Evolutionary conservation across 2,888 invertebrate species (phyloP).

Genomic region (Agriopis leucophaearia): DNA sequence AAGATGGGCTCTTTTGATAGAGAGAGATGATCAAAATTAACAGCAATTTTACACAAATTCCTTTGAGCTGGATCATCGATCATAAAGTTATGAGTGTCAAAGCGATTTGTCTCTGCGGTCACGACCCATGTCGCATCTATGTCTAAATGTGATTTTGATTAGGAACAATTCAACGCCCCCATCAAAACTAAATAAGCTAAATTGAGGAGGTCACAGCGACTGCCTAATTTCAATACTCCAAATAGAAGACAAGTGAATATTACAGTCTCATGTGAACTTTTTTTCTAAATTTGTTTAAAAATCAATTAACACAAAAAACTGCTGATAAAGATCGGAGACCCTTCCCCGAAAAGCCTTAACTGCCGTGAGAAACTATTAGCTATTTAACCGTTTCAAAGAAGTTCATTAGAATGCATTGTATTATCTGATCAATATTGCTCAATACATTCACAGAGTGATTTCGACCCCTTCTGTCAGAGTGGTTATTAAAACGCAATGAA

Average conservation of each 20-base stretch:
- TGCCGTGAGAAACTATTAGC: slow-evolving; percentile 66
- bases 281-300: slow-evolving; percentile 18
- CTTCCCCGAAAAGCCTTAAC: slow-evolving; percentile 56
- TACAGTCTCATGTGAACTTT: slow-evolving; percentile 31
- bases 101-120: slow-evolving; percentile 33
- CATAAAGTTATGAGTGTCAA: slow-evolving; percentile 32
- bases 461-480: slow-evolving; percentile 63
- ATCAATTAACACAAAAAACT: slow-evolving; percentile 34
- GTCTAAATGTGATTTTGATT: slow-evolving; percentile 81
- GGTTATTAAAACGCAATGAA: slow-evolving; percentile 75
- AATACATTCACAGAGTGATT: slow-evolving; percentile 56
- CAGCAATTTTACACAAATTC: slow-evolving; percentile 3
- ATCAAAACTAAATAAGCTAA: slow-evolving; percentile 68
- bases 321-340: slow-evolving; percentile 48
- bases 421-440: slow-evolving; percentile 58
- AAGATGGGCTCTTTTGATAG: not conserved
- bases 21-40: not conserved
- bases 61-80: slow-evolving; percentile 36
- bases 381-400: slow-evolving; percentile 42
- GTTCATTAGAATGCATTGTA: slow-evolving; percentile 63
- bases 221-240: slow-evolving; percentile 21
- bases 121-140: slow-evolving; percentile 51
- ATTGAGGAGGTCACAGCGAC: slow-evolving; percentile 57
- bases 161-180: slow-evolving; percentile 78
- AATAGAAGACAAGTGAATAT: slow-evolving; percentile 27